Evolutionary conservation across 2,888 invertebrate genomes (phyloP), one percentile per base, ranked within the genome.

Genomic region (Phortica okadai): DNA sequence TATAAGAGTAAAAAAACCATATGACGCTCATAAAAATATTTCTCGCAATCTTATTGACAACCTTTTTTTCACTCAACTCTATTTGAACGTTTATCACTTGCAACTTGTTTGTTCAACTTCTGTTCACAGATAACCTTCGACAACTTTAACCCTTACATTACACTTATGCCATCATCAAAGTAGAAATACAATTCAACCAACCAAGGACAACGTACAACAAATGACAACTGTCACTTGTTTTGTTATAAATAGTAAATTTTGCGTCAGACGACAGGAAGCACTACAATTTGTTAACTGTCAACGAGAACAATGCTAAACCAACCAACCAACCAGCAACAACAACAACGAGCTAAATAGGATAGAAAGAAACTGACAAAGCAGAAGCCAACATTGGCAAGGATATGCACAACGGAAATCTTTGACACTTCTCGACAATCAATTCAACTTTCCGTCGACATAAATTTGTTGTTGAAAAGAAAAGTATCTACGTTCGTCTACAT

Each of bases 381-480:
- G 69, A 16, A 50, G 21, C 50, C 50, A 70, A 59, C 21, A 59
- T 41, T 73, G 73, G 16, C 59, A 76, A 80, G 80, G 80, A 80
- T 80, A 76, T 80, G 77, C 79, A 79, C 80, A 82, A 77, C 83
- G 84, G 84, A 84, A 82, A 84, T 82, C 82, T 83, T 84, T 84
- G 84, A 83, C 84, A 83, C 84, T 84, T 84, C 82, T 81, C 79
- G 82, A 84, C 84, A 83, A 84, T 84, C 84, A 84, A 83, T 84
- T 82, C 81, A 80, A 81, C 79, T 83, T 80, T 73, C 70, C 70
- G 74, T 67, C 73, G 78, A 70, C 70, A 70, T 70, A 70, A 70
- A 70, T 70, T 70, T 70, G 70, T 25, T 70, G 70, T 70, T 70
- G 70, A 70, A 70, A 70, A 70, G 70, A 50, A 70, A 50, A 70